These are phyloP conservation scores for Saturnia pavonia DNA, from an alignment of 2,888 invertebrate species.

Conservation along the genomic window DNA sequence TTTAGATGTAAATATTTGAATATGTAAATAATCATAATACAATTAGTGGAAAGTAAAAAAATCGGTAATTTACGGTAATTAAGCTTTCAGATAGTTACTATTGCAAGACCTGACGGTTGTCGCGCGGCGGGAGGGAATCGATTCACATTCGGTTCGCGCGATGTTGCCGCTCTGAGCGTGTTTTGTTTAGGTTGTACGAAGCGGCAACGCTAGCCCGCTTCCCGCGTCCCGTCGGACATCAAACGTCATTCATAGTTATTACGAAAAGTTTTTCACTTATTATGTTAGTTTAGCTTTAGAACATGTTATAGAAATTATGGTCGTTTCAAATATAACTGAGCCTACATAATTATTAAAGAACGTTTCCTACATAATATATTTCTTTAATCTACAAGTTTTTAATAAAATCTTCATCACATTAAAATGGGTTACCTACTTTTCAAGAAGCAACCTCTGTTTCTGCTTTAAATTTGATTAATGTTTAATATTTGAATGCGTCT, in stretches of 20 bases:
- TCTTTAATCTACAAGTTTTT: neutral
- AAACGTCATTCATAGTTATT: constrained; percentile 21
- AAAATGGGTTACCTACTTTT: no score
- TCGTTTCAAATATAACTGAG: neutral
- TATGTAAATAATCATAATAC: neutral
- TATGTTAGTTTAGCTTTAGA: constrained; percentile 1
- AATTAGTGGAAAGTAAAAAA: constrained; percentile 33
- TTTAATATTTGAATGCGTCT: neutral
- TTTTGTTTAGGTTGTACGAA: constrained; percentile 74
- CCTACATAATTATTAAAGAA: neutral
- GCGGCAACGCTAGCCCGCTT: constrained; percentile 48
- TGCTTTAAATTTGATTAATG: neutral
- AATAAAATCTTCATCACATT: neutral
- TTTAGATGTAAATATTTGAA: neutral
- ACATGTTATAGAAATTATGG: neutral
- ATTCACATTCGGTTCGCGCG: constrained; percentile 58
- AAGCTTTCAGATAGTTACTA: constrained; percentile 55
- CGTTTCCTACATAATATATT: no score
- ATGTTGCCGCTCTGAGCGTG: constrained; percentile 69
- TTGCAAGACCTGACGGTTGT: constrained; percentile 54
- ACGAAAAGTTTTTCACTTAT: constrained; percentile 11
- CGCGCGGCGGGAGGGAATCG: constrained; percentile 58
- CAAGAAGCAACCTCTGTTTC: neutral
- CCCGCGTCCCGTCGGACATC: constrained; percentile 25
- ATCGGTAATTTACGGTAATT: constrained; percentile 69